These are phyloP conservation scores for Norana najaformis DNA, from an alignment of 2,888 invertebrate genomes.

Conservation along the genomic window DNA sequence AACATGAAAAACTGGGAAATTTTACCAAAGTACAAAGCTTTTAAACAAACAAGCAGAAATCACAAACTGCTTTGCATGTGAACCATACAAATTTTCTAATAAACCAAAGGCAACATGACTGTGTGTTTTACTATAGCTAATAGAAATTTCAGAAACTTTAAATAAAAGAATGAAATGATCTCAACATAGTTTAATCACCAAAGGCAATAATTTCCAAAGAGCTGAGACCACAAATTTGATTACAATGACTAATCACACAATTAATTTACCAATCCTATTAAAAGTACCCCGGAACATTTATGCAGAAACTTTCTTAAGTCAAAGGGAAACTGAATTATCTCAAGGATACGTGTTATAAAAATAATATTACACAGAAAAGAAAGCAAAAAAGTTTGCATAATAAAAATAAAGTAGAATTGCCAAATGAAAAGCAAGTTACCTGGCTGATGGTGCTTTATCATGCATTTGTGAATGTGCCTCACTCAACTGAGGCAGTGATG, in stretches of 20 bases:
- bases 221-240: neutral
- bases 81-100: neutral
- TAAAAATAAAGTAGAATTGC: neutral
- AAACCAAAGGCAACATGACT: neutral
- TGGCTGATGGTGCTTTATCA: neutral
- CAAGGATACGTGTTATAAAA: neutral
- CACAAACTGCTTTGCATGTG: neutral
- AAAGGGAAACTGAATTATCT: neutral
- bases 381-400: neutral
- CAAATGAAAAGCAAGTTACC: neutral
- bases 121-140: neutral
- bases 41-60: neutral
- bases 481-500: neutral
- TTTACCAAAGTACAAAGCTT: neutral
- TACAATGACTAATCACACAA: neutral
- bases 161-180: neutral
- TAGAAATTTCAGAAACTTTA: neutral
- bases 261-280: neutral
- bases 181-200: neutral
- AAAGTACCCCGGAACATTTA: neutral
- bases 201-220: neutral
- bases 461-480: neutral
- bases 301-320: neutral
- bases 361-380: neutral
- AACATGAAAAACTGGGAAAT: neutral